A percentile compares a stretch with the other conserved stretches of the same genome.
Conservation (phyloP, 2,113 vertebrate species). For the Aspiorhynchus laticeps region DNA sequence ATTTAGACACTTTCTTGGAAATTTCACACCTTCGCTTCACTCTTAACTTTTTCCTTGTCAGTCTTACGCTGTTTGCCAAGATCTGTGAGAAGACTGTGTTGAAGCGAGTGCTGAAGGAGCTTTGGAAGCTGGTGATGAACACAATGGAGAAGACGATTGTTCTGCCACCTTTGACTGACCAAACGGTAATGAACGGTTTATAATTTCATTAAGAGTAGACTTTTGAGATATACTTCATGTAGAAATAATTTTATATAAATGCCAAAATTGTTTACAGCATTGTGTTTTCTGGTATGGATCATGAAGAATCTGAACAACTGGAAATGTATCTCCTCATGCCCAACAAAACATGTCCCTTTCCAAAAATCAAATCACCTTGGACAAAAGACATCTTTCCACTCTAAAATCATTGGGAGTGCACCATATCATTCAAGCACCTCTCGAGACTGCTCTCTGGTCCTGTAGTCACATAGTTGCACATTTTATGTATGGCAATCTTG, state of each 20-base stretch:
- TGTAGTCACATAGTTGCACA: constrained; percentile 30
- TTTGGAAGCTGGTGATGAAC: constrained; percentile 99
- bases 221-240: background rate
- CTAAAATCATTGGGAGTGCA: constrained; percentile 71
- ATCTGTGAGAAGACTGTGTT: constrained; percentile 99
- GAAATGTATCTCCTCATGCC: constrained; percentile 40
- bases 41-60: constrained; percentile 55
- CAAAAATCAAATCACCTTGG: constrained; percentile 41
- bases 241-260: background rate
- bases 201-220: background rate
- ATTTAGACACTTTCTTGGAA: background rate
- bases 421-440: constrained; percentile 77
- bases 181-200: constrained; percentile 85
- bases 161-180: constrained; percentile 92
- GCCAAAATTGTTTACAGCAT: background rate
- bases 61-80: constrained; percentile 95
- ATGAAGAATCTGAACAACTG: background rate
- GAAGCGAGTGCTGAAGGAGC: constrained; percentile 96
- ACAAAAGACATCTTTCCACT: constrained; percentile 68
- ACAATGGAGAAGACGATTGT: constrained; percentile 99
- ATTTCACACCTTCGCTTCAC: background rate
- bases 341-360: constrained; percentile 50
- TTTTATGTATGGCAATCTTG: background rate
- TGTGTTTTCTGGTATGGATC: constrained; percentile 38
- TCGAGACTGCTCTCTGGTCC: constrained; percentile 75